Base-by-base conservation (phyloP, 2,797 vertebrate genomes). In the Brachyrhaphis roseni region DNA sequence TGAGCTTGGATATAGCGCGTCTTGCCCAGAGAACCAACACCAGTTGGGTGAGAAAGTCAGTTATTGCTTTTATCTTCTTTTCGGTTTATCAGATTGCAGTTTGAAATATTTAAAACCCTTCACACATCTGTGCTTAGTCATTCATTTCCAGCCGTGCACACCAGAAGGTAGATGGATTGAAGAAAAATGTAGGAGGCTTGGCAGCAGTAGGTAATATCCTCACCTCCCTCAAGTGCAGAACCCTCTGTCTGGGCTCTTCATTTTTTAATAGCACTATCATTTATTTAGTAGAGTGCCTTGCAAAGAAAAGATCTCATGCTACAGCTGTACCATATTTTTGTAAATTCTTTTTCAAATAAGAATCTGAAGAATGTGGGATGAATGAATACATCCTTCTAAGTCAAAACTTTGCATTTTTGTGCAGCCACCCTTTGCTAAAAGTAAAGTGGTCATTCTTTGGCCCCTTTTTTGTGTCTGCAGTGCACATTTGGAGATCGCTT, bases 71-170 rank as follows among this genome's bases (percentile, higher is more conserved):
- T 43, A 43, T 70, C 39, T 12, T 70, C 26, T 70, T n/a, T 41
- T n/a, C 12, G 13, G 11, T 43, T 70, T 26, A 70, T 70, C 39
- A 43, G 66, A 70, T 13, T 70, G 66, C 66, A 43, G 66, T 7
- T 7, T 70, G 66, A 70, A 70, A 70, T 70, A 70, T 70, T 70
- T 70, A 70, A 68, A 70, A 43, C 23, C 23, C 11, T 1, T 43
- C 66, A 43, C 66, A 43, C 39, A 70, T 43, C 23, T 43, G 66
- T 70, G 66, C 66, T 70, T 43, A 70, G 39, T 70, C 39, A 70
- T 70, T 43, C 39, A 43, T 70, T 13, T 43, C 11, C 11, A 70
- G 66, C 66, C 66, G 0, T n/a, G 10, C 39, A 26, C 66, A 70
- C 66, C 39, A 70, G 11, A 70, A 41, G 23, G 23, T 43, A 20